Evolutionary conservation across 2,113 vertebrate species (phyloP), one percentile per base, ranked within the genome.

Genomic region (Pardalotus punctatus): DNA sequence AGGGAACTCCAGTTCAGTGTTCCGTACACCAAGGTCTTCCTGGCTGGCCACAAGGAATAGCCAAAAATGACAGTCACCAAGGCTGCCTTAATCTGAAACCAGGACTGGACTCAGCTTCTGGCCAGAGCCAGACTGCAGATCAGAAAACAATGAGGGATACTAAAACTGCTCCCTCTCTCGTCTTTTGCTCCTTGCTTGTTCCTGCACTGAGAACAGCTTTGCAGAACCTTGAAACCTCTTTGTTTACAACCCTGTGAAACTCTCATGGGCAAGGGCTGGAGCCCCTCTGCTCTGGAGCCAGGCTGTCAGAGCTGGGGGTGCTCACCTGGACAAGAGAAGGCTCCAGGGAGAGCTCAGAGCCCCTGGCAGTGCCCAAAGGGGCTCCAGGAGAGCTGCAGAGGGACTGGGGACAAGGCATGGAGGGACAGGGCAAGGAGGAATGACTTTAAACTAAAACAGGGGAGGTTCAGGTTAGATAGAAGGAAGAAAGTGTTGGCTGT

Each of bases 161-260:
- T 12, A 58, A 61, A 48, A 23, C 14, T 18, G 33, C 0, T 1
- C 3, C 6, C 4, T 48, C 16, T 12, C 6, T 29, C 33, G n/a
- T 61, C 8, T 54, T 71, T 71, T 88, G 5, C 14, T 76, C 20
- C 23, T 70, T n/a, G 10, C 23, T 82, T 62, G 8, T 4, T 82
- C 36, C 50, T 80, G 4, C 53, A 17, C 13, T 9, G 13, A 71
- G 17, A 4, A 23, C 31, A 72, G 5, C 50, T 66, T 54, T 54
- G 28, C 15, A 61, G 31, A 69, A 43, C 25, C 7, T 31, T 12
- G 3, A 31, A 80, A 45, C 8, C 6, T 67, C 35, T 12, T 47
- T 60, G 4, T 19, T 66, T 40, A 12, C 0, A 8, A 28, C 13
- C 5, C 12, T 19, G 2, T 12, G 4, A 42, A 42, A 12, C 7